A percentile compares a stretch with the other conserved stretches of the same genome.
Evolutionary conservation across 2,113 vertebrate genomes (phyloP).

Genomic region (Scomber colias): DNA sequence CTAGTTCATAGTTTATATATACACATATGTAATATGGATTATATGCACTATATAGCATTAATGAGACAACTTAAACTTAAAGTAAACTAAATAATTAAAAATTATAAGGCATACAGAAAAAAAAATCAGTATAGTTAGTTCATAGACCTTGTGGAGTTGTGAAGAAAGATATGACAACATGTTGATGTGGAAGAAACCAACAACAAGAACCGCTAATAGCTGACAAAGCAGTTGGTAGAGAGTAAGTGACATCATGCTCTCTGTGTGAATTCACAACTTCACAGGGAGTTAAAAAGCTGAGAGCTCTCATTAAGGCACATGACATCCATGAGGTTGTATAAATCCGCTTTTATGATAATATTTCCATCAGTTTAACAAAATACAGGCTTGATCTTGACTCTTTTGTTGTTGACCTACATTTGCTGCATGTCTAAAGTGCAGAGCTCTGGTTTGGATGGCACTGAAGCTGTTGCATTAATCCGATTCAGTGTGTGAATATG

Average conservation of each 20-base stretch:
- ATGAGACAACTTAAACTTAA: too few relatives aligned
- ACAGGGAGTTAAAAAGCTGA: not conserved
- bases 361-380: not conserved
- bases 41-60: too few relatives aligned
- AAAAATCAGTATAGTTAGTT: not conserved
- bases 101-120: not conserved
- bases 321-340: too few relatives aligned
- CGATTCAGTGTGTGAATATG: not conserved
- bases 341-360: too few relatives aligned
- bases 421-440: not conserved
- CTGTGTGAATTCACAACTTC: not conserved
- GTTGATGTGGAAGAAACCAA: not conserved
- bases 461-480: not conserved
- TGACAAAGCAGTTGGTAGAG: not conserved
- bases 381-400: not conserved
- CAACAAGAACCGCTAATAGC: not conserved
- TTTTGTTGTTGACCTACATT: not conserved
- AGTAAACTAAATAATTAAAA: not conserved
- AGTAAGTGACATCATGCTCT: not conserved
- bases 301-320: too few relatives aligned
- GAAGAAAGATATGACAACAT: not conserved
- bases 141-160: slow-evolving; percentile 8
- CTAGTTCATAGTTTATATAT: not conserved
- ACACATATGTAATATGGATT: not conserved
- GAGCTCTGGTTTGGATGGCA: not conserved